Evolutionary conservation across 1,140 invertebrate genomes (phyloP), one percentile per base, ranked within the genome.

Genomic region (Microvelia longipes): DNA sequence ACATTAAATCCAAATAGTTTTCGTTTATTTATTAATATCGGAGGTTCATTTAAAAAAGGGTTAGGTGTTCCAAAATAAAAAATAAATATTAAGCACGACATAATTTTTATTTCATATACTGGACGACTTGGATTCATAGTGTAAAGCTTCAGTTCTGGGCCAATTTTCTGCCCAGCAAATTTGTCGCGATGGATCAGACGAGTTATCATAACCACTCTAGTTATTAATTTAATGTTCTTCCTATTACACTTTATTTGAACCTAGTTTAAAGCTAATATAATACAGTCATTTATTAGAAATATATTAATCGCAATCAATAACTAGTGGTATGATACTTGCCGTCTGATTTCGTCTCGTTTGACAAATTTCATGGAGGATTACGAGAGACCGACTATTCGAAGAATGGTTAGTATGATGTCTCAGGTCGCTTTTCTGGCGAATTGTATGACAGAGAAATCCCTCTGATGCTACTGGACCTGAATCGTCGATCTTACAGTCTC

Each of bases 391-490:
- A 50, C 35, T 5, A 50, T 50, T 50, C 35, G 35, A 50, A 50
- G 5, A 19, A 19, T 70, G 28, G 67, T 30, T n/a, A 66, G 63
- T 11, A 62, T 29, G 1, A 19, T 25, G 30, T 72, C n/a, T 50
- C 66, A 28, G 24, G 35, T 62, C 25, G 35, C 28, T 30, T 50
- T 71, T 68, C 72, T 71, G 35, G 74, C 74, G 70, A 73, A 74
- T 66, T 73, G 74, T 25, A 74, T 74, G 68, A 74, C 74, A 63
- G 74, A 74, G 72, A 72, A 72, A 61, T 70, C 71, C 70, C 71
- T 71, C 69, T 74, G 73, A 50, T 74, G 72, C 74, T 74, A 74
- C 73, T 74, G 72, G 67, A 73, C 73, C 69, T 72, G 72, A 28
- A 73, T 69, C 11, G 67, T 71, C 28, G 68, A 70, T 15, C 71